Conservation (phyloP, 2,797 vertebrate species). For the Rallus crepitans region DNA sequence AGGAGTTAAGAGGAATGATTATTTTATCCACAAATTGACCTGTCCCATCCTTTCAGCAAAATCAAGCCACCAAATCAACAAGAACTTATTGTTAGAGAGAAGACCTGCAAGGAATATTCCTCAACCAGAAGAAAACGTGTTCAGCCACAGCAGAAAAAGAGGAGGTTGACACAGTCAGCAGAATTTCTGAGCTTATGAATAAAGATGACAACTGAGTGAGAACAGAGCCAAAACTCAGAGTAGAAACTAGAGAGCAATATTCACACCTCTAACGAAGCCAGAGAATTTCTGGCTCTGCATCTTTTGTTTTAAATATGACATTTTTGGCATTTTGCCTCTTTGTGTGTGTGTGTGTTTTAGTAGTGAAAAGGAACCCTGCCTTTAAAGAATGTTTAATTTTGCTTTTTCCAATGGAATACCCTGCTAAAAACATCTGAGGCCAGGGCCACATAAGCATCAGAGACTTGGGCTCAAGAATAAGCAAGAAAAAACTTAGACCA, state of each 20-base stretch:
- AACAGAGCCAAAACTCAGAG: conserved; percentile 24
- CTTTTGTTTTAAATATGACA: conserved; percentile 26
- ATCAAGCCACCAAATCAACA: not conserved
- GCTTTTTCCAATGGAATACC: not conserved
- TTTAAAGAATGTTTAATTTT: not conserved
- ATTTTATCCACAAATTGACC: not conserved
- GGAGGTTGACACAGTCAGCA: not conserved
- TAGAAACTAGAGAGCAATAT: conserved; percentile 35
- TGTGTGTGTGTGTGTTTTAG: not conserved
- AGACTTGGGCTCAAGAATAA: not conserved
- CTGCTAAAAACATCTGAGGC: not conserved
- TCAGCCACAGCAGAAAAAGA: not conserved
- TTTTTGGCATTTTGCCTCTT: conserved; percentile 44
- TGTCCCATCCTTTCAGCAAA: not conserved
- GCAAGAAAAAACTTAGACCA: not conserved
- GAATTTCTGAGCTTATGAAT: conserved; percentile 46
- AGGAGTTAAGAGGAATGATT: not conserved
- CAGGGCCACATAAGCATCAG: not conserved
- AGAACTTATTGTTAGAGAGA: not conserved
- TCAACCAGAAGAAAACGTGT: not conserved
- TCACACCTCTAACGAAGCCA: conserved; percentile 53
- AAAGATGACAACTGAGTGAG: conserved; percentile 24
- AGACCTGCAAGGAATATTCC: not conserved
- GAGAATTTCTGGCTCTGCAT: conserved; percentile 46
- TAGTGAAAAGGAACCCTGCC: not conserved